phyloP scores from a whole-genome alignment of 2,797 vertebrate species.

The Diceros bicornis region DNA sequence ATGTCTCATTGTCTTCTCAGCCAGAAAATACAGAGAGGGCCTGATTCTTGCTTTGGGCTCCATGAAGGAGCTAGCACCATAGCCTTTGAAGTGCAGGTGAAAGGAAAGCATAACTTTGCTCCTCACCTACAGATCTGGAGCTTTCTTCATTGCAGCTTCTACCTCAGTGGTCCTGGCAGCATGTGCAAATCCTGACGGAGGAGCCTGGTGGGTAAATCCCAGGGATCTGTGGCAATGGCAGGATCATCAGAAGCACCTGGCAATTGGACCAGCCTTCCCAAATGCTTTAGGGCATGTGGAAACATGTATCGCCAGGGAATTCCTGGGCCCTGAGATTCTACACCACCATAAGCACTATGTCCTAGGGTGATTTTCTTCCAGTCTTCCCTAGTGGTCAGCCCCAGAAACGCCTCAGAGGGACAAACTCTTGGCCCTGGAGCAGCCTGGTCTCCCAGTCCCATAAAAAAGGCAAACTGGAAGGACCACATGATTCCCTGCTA shows the following conservation, averaged over 20 bases:
- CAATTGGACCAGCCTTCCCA: neutral
- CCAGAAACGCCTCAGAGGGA: neutral
- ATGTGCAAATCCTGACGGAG: neutral
- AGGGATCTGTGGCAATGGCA: neutral
- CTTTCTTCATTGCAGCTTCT: neutral
- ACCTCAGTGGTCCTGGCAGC: neutral
- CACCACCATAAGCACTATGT: neutral
- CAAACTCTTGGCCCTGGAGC: neutral
- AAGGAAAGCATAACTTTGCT: neutral
- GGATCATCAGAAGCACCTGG: neutral
- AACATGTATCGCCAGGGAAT: accelerated
- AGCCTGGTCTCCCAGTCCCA: neutral
- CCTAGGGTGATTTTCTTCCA: neutral
- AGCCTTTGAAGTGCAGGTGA: neutral
- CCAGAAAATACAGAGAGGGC: neutral
- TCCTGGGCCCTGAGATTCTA: neutral
- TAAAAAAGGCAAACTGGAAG: neutral
- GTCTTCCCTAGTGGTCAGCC: neutral
- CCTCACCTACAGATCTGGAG: neutral
- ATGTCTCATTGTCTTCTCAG: slow-evolving; percentile 24
- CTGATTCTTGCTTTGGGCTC: neutral
- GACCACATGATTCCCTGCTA: neutral
- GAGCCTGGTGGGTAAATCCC: neutral
- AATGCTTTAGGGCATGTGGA: neutral
- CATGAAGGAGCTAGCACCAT: neutral